Base-by-base conservation (phyloP, 2,113 vertebrate species). In the Lynx canadensis region DNA sequence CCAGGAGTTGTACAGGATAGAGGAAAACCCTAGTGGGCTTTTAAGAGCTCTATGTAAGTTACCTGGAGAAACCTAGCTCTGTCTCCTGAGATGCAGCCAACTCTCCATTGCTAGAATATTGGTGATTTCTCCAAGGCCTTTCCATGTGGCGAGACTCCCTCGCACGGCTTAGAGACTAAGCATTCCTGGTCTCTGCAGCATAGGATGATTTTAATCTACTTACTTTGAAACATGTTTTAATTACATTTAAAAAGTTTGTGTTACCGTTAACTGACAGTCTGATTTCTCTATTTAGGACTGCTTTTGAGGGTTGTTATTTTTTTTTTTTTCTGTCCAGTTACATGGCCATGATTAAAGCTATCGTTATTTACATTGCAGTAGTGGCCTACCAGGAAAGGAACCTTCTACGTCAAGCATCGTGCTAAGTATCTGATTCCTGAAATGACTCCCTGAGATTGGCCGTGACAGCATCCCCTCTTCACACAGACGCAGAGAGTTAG, bases 41-140 rank as follows among this genome's bases (percentile, higher is more conserved):
- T 91, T 4, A 38, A 73, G 71, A 93, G 57, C 33, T 94, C 55
- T n/a, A 4, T 94, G 48, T 36, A 7, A 52, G 66, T 68, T 97
- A 94, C 96, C 86, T 89, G 65, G n/a, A 91, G 76, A 94, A 84
- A 48, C 48, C 69, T 36, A 68, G 27, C 16, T 74, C 63, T 66
- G 79, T 76, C 95, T 92, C 94, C 87, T 52, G 87, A 95, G 96
- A 93, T 29, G 50, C 36, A 52, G 48, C 76, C 0, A 0, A 11
- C 33, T 93, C 79, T 50, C 50, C 12, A 0, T 19, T 16, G 27
- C 71, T 78, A 55, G 57, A 60, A 38, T 23, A 33, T 7, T 50
- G 66, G 80, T 52, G 76, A 97, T 97, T 97, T 97, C 97, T 96
- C 90, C 50, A 74, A 96, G 96, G 94, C 74, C 76, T n/a, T 38